A percentile compares a stretch with the other conserved stretches of the same genome.
These are phyloP conservation scores for Aurelia aurita DNA, from an alignment of 30 jellyfish, hydroid and myxozoan genomes.

Conservation along the genomic window DNA sequence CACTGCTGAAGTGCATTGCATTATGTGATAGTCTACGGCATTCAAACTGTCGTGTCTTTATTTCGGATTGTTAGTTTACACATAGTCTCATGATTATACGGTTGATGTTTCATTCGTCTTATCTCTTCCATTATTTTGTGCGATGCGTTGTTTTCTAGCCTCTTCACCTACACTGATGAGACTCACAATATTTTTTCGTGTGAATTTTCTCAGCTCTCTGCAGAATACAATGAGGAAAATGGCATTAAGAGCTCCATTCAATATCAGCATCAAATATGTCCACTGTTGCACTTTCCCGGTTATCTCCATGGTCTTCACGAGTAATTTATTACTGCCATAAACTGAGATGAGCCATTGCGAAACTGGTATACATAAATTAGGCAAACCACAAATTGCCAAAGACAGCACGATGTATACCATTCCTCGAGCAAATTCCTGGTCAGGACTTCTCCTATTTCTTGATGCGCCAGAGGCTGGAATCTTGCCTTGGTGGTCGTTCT, in stretches of 20 bases:
- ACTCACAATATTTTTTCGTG: not conserved
- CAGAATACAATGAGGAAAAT: slow-evolving; percentile 4
- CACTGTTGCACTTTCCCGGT: not conserved
- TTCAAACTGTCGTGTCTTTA: no score
- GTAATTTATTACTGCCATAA: not conserved
- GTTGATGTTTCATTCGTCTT: no score
- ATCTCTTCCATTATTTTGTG: no score
- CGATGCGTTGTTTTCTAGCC: no score
- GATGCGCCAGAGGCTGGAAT: not conserved
- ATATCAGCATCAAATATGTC: slow-evolving; percentile 13
- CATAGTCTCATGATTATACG: no score
- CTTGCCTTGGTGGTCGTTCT: not conserved
- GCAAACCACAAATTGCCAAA: slow-evolving; percentile 23
- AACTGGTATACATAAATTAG: slow-evolving; percentile 35
- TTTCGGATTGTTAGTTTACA: no score
- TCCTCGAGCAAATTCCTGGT: slow-evolving; percentile 46
- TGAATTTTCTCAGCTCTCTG: slow-evolving; percentile 26
- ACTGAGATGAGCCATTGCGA: not conserved
- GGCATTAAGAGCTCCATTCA: slow-evolving; percentile 42
- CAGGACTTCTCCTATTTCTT: slow-evolving; percentile 20
- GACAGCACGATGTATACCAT: slow-evolving; percentile 49
- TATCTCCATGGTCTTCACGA: not conserved
- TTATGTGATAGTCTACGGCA: no score
- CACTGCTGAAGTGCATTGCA: no score
- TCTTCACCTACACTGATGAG: no score